Evolutionary conservation across 2,113 vertebrate species (phyloP).

Genomic region (Rhombomys opimus): DNA sequence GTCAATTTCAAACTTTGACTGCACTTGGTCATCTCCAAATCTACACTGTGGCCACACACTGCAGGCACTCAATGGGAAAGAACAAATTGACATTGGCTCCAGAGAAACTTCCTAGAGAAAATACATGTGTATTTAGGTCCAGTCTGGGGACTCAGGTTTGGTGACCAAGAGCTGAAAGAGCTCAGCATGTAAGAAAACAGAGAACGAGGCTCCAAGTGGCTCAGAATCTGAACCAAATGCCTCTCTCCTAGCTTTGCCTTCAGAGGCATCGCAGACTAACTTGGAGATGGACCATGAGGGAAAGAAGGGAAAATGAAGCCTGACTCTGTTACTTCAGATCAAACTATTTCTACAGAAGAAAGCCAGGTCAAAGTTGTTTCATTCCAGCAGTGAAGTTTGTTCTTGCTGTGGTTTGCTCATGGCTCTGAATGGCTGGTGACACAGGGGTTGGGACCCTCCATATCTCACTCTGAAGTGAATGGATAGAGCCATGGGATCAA

Average conservation of each 20-base stretch:
- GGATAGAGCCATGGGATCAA: background rate
- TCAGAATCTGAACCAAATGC: background rate
- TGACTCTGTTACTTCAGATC: background rate
- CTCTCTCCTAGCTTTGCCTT: background rate
- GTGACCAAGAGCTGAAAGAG: background rate
- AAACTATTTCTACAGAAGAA: background rate
- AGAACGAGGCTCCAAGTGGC: fast-evolving
- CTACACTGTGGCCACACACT: fast-evolving
- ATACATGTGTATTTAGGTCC: background rate
- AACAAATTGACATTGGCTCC: fast-evolving
- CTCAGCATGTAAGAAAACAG: background rate
- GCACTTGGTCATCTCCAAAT: background rate
- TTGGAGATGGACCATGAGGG: background rate
- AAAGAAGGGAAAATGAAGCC: background rate
- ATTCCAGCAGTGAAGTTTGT: background rate
- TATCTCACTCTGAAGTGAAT: background rate
- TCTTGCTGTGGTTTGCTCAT: background rate
- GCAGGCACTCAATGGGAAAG: too few relatives aligned
- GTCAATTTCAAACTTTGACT: background rate
- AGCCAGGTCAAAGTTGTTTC: background rate
- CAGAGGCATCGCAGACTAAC: background rate
- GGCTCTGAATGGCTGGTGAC: background rate
- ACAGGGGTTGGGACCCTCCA: fast-evolving
- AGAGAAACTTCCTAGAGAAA: too few relatives aligned
- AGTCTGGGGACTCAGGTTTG: background rate